Evolutionary conservation across 2,113 vertebrate species (phyloP), one percentile per base, ranked within the genome.

Genomic region (Synchiropus splendidus): DNA sequence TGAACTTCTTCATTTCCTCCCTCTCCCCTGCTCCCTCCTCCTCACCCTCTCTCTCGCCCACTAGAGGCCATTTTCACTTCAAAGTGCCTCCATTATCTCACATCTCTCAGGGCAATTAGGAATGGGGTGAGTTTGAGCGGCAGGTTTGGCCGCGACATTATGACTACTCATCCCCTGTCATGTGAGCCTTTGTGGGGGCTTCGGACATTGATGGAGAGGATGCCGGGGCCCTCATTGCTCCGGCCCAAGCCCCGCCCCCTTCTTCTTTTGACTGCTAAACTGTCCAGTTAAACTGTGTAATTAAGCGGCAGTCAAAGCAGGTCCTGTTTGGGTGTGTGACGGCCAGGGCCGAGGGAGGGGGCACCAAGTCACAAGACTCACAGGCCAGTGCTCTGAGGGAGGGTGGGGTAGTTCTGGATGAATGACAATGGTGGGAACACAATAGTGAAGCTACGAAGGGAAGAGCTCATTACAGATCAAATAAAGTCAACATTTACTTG

Each of bases 91-190:
- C 80, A 89, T 88, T 89, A 89, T 89, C 87, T 86, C 73, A 83
- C 86, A 86, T 89, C 87, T 89, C 89, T 87, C 87, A 89, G 87
- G 87, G 85, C 88, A 89, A 89, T 90, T 89, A 90, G 89, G 88
- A 89, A 87, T 87, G 88, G 87, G 70, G 85, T 86, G 84, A 85
- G 85, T 88, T 83, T 86, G 87, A 85, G 88, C 81, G 83, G 83
- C 86, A 86, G 86, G 83, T 85, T 79, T 82, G 73, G 83, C 78
- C 70, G 82, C 80, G 71, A 86, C 84, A 85, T 87, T 86, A 86
- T 82, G 86, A 83, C 86, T 57, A 86, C 87, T 87, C 87, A 88
- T 89, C 87, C 70, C 59, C 48, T 67, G 67, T 88, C 87, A 87
- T 79, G 87, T 82, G 84, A 81, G 78, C 85, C 72, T 89, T 91